Evolutionary conservation across 2,113 vertebrate species (phyloP).

Genomic region (Nestor notabilis): DNA sequence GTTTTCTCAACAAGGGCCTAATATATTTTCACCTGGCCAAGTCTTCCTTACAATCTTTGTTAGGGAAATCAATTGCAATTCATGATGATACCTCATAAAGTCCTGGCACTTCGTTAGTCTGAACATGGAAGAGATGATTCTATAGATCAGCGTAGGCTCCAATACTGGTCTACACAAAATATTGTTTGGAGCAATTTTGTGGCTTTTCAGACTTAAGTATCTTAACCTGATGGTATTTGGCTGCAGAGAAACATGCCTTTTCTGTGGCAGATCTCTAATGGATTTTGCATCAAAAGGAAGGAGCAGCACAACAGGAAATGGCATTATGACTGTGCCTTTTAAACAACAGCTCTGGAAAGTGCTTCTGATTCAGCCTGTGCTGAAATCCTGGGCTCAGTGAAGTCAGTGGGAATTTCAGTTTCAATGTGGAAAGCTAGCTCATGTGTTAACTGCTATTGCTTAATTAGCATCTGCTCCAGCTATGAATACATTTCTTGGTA

Average conservation of each 20-base stretch:
- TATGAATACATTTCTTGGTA: background rate
- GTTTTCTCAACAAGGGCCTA: background rate
- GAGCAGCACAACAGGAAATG: background rate
- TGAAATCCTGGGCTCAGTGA: background rate
- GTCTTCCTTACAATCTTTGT: background rate
- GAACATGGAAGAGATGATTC: background rate
- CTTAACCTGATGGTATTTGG: background rate
- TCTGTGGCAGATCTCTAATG: background rate
- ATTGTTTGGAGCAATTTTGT: background rate
- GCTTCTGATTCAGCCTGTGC: conserved; percentile 27
- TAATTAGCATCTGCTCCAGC: background rate
- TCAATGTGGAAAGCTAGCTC: background rate
- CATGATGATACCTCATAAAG: background rate
- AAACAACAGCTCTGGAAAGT: background rate
- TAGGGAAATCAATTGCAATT: background rate
- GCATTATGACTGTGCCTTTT: background rate
- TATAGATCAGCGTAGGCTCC: background rate
- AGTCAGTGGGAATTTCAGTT: background rate
- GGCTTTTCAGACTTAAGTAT: background rate
- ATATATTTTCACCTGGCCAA: background rate
- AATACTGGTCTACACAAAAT: accelerated
- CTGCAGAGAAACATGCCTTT: background rate
- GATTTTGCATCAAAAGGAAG: background rate
- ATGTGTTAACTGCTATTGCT: background rate
- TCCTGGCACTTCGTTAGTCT: background rate